These are phyloP conservation scores for Zeugodacus cucurbitae DNA, from an alignment of 1,140 invertebrate genomes.

Conservation along the genomic window DNA sequence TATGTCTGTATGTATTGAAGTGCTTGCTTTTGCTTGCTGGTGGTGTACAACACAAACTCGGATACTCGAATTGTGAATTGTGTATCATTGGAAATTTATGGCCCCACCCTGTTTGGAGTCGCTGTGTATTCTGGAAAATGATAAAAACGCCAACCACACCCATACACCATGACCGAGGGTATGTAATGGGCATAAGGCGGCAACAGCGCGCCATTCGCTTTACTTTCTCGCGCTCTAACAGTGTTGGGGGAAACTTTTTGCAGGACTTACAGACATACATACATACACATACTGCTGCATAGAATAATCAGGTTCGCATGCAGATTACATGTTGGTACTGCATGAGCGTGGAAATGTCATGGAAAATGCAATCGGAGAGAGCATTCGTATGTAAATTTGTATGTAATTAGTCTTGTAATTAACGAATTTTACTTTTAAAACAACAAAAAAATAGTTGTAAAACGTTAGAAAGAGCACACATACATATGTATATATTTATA, in stretches of 20 bases:
- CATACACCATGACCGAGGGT: background rate
- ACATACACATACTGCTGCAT: background rate
- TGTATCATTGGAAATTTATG: conserved; percentile 38
- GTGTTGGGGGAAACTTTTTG: background rate
- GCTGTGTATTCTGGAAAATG: conserved; percentile 12
- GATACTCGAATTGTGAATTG: conserved; percentile 34
- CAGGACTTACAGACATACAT: background rate
- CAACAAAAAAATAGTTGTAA: background rate
- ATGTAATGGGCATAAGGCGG: background rate
- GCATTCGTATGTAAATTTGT: background rate
- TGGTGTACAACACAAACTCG: background rate
- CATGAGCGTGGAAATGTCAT: background rate
- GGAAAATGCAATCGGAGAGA: background rate
- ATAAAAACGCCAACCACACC: conserved; percentile 40
- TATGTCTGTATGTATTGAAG: background rate
- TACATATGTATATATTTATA: background rate
- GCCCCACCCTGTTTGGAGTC: conserved; percentile 32
- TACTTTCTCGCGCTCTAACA: background rate
- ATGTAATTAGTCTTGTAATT: background rate
- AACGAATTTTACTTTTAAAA: background rate
- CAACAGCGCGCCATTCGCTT: background rate
- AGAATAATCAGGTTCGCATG: background rate
- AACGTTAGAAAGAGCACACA: background rate
- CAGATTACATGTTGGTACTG: background rate
- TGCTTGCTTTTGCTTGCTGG: too few species aligned